A percentile compares a stretch with the other conserved stretches of the same genome.
phyloP scores from a whole-genome alignment of 2,797 vertebrate species.

The Lithobates sylvaticus region DNA sequence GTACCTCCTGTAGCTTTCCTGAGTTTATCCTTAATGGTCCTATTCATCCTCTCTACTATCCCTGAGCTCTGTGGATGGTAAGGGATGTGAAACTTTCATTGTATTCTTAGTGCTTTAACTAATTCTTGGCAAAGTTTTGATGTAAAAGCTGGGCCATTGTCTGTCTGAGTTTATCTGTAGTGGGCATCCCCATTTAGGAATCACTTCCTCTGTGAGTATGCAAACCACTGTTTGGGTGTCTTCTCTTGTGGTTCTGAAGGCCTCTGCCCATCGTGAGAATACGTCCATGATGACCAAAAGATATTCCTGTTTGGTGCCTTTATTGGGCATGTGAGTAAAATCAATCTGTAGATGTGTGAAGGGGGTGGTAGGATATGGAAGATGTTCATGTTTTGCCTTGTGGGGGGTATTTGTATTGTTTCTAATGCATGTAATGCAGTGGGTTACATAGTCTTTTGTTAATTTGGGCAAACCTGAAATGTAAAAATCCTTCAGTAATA shows the following conservation, averaged over 20 bases:
- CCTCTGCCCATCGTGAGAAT: neutral
- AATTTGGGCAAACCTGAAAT: neutral
- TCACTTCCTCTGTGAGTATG: neutral
- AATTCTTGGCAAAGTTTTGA: neutral
- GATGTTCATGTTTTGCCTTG: neutral
- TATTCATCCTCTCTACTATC: too few species aligned
- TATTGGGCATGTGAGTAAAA: neutral
- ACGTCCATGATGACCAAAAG: neutral
- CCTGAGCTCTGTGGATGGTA: too few species aligned
- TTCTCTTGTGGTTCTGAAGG: neutral
- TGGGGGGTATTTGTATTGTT: neutral
- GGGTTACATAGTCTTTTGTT: neutral
- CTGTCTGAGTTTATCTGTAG: neutral
- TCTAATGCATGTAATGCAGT: neutral
- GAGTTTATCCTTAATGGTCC: too few species aligned
- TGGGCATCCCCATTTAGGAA: neutral
- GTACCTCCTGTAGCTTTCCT: neutral
- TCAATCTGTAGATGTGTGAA: neutral
- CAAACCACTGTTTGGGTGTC: neutral
- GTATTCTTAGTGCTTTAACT: neutral
- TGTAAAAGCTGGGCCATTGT: neutral
- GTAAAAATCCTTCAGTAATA: neutral
- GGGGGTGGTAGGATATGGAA: neutral
- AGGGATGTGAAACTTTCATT: neutral
- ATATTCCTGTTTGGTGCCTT: neutral